A percentile compares a stretch with the other conserved stretches of the same genome.
Evolutionary conservation across 2,113 vertebrate genomes (phyloP).

Genomic region (Mesoclemmys tuberculata): DNA sequence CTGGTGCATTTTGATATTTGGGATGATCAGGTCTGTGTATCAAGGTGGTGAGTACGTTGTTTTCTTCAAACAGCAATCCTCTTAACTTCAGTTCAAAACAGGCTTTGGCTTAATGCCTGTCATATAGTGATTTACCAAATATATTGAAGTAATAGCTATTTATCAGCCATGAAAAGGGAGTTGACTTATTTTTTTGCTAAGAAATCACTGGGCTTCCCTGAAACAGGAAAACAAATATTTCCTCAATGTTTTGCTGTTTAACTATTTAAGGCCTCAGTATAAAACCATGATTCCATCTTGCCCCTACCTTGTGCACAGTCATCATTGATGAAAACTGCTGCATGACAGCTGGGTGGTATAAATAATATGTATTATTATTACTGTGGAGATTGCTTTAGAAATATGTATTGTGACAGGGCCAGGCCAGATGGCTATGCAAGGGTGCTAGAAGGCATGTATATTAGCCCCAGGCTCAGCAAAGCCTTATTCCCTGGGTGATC

Average conservation of each 20-base stretch:
- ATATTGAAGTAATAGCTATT: neutral
- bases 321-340: neutral
- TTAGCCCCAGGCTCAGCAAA: too few relatives aligned
- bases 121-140: neutral
- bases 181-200: neutral
- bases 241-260: slow-evolving; percentile 1
- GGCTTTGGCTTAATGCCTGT: slow-evolving; percentile 10
- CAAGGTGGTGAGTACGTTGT: neutral
- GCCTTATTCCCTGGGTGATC: too few relatives aligned
- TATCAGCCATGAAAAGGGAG: neutral
- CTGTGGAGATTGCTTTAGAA: neutral
- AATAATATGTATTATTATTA: neutral
- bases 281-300: neutral
- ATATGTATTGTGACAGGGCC: too few relatives aligned
- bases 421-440: too few relatives aligned
- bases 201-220: neutral
- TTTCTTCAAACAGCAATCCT: neutral
- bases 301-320: neutral
- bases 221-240: neutral
- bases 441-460: too few relatives aligned
- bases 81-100: slow-evolving; percentile 22
- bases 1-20: neutral
- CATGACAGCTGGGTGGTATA: neutral
- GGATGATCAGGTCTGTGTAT: neutral
- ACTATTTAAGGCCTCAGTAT: neutral